These are phyloP conservation scores for Arrhamphus sclerolepis DNA, from an alignment of 2,797 vertebrate species.

Conservation along the genomic window DNA sequence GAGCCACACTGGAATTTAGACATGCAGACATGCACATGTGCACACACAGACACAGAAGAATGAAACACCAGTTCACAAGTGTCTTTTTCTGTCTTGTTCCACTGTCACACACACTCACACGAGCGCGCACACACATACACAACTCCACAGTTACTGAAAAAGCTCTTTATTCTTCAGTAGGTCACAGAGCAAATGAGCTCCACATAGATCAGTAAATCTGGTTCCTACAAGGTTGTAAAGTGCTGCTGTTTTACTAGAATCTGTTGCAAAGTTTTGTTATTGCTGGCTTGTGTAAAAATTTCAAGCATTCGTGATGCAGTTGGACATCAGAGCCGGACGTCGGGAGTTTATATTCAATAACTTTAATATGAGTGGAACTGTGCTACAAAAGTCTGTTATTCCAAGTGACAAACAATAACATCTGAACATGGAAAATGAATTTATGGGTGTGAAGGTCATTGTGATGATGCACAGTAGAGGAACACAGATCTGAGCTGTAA, in stretches of 20 bases:
- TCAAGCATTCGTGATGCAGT: not conserved
- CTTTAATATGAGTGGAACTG: not conserved
- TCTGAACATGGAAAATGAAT: no score
- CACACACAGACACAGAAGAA: slow-evolving; percentile 23
- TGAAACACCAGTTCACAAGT: slow-evolving; percentile 43
- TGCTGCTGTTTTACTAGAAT: slow-evolving; percentile 15
- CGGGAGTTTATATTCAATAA: not conserved
- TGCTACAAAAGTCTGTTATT: not conserved
- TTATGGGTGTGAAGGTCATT: not conserved
- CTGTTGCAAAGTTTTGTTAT: slow-evolving; percentile 5
- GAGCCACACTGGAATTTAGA: slow-evolving; percentile 73
- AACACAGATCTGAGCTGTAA: not conserved
- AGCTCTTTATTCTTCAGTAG: slow-evolving; percentile 50
- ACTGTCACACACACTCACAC: slow-evolving; percentile 14
- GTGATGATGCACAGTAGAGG: not conserved
- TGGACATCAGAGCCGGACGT: not conserved
- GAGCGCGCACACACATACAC: slow-evolving; percentile 11
- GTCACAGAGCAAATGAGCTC: slow-evolving; percentile 30
- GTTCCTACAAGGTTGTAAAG: slow-evolving; percentile 27
- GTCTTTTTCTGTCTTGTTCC: slow-evolving; percentile 49
- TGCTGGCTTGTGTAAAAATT: not conserved
- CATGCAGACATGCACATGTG: slow-evolving; percentile 44
- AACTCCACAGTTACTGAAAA: slow-evolving; percentile 25
- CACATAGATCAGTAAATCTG: slow-evolving; percentile 41
- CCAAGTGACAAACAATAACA: not conserved